phyloP scores from a whole-genome alignment of 2,113 vertebrate genomes.

The Toxotes jaculatrix region DNA sequence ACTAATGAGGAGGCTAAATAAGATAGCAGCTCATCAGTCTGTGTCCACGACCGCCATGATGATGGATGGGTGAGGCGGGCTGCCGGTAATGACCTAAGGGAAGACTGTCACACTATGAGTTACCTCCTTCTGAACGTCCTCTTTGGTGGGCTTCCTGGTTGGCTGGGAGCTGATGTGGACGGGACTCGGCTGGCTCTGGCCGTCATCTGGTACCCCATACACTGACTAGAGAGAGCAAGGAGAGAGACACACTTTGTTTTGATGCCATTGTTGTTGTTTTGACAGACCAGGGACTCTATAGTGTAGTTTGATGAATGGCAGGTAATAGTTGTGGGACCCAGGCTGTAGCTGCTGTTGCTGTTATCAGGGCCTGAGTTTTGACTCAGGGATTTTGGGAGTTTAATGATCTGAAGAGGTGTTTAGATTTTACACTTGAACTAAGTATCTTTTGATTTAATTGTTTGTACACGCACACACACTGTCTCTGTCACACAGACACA shows the following conservation, averaged over 20 bases:
- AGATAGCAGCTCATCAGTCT: slow-evolving; percentile 56
- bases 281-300: not conserved
- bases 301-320: not conserved
- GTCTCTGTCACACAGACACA: too few relatives aligned
- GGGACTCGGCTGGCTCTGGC: slow-evolving; percentile 90
- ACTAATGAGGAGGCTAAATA: slow-evolving; percentile 64
- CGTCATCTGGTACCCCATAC: slow-evolving; percentile 92
- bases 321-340: too few relatives aligned
- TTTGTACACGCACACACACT: too few relatives aligned
- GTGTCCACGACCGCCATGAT: slow-evolving; percentile 24
- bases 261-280: not conserved
- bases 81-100: slow-evolving; percentile 31
- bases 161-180: slow-evolving; percentile 89
- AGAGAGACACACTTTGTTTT: slow-evolving; percentile 7
- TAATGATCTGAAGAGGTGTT: too few relatives aligned
- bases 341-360: too few relatives aligned
- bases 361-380: too few relatives aligned
- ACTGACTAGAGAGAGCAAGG: slow-evolving; percentile 86
- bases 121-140: slow-evolving; percentile 93
- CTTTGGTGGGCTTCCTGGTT: slow-evolving; percentile 90
- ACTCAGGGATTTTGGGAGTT: too few relatives aligned
- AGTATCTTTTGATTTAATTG: too few relatives aligned
- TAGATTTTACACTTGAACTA: too few relatives aligned
- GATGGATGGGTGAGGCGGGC: slow-evolving; percentile 53
- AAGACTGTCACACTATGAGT: slow-evolving; percentile 26